Evolutionary conservation across 1,140 invertebrate species (phyloP).

Genomic region (Temnothorax longispinosus): DNA sequence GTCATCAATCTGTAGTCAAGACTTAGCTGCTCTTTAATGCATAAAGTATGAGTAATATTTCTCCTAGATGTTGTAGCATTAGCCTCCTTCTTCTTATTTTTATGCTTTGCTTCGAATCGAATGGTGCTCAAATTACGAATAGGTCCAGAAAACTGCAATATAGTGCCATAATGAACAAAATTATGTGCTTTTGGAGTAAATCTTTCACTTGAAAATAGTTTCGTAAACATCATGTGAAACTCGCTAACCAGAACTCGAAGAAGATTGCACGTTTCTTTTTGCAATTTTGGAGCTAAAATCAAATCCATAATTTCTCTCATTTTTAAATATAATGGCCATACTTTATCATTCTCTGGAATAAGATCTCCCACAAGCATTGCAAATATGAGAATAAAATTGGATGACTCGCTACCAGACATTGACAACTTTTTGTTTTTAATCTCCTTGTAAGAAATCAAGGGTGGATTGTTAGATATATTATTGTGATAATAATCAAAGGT

Average conservation of each 20-base stretch:
- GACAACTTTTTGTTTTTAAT: conserved; percentile 25
- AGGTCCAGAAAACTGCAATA: conserved; percentile 27
- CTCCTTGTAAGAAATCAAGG: conserved; percentile 15
- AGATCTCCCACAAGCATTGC: conserved; percentile 29
- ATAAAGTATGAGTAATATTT: conserved; percentile 30
- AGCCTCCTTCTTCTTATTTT: conserved; percentile 12
- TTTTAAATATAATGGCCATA: conserved; percentile 47
- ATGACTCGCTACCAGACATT: conserved; percentile 34
- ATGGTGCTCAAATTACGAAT: conserved; percentile 33
- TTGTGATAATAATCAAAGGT: conserved; percentile 19
- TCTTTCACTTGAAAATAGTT: conserved; percentile 21
- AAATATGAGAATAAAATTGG: conserved; percentile 30
- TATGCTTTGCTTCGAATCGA: conserved; percentile 9
- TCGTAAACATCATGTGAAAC: conserved; percentile 9
- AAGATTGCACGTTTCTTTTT: conserved; percentile 21
- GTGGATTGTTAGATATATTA: conserved; percentile 16
- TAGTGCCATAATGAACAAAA: conserved; percentile 31
- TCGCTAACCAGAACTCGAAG: conserved; percentile 5
- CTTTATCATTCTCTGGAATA: conserved; percentile 13
- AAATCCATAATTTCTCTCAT: conserved; percentile 38
- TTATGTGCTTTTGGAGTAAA: conserved; percentile 21
- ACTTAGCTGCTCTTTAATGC: neutral
- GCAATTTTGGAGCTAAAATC: conserved; percentile 5
- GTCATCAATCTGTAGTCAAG: conserved; percentile 8
- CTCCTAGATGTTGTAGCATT: conserved; percentile 14